Evolutionary conservation across 2,113 vertebrate species (phyloP).

Genomic region (Eolophus roseicapilla): DNA sequence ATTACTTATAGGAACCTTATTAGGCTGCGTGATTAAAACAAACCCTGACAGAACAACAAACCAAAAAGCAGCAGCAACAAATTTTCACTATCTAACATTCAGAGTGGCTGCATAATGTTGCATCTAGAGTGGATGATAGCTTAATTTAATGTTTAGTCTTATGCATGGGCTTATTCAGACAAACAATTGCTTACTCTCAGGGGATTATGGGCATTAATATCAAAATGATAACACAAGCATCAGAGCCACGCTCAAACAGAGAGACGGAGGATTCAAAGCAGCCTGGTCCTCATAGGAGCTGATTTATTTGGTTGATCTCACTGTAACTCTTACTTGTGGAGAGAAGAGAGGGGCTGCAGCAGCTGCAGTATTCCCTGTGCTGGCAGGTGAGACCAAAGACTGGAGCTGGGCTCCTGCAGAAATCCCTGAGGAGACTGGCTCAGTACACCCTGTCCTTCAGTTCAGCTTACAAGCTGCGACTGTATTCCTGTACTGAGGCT

Average conservation of each 20-base stretch:
- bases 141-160: conserved; percentile 71
- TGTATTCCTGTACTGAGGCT: background rate
- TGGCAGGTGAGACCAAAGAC: background rate
- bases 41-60: background rate
- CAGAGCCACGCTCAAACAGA: conserved; percentile 44
- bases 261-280: conserved; percentile 50
- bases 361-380: background rate
- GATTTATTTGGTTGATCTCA: background rate
- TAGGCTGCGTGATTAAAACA: conserved; percentile 76
- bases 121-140: conserved; percentile 55
- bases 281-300: conserved; percentile 43
- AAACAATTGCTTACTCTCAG: conserved; percentile 59
- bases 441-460: background rate
- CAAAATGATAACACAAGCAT: conserved; percentile 62
- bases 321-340: background rate
- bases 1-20: conserved; percentile 74
- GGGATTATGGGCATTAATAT: conserved; percentile 74
- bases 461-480: background rate
- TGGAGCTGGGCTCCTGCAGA: background rate
- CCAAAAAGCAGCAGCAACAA: conserved; percentile 35
- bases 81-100: conserved; percentile 61
- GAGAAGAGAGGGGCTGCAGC: background rate
- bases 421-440: background rate
- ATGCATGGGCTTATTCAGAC: conserved; percentile 64
- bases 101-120: conserved; percentile 54